These are phyloP conservation scores for Gymnodraco acuticeps DNA, from an alignment of 2,797 vertebrate species.

Conservation along the genomic window DNA sequence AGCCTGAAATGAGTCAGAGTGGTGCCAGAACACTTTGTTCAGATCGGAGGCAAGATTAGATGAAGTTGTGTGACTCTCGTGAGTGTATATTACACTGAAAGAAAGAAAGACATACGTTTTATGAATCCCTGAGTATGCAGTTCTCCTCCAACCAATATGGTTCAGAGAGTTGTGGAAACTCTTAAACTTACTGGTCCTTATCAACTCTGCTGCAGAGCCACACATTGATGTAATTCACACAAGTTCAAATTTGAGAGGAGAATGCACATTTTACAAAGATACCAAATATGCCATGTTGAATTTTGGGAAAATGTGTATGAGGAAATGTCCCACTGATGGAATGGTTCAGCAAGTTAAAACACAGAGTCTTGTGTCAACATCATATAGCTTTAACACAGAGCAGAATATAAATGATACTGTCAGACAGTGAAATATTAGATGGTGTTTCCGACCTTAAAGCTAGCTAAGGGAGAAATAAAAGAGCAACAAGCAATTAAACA, in stretches of 20 bases:
- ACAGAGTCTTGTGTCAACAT: slow-evolving; percentile 4
- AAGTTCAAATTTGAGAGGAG: not conserved
- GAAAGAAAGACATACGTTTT: too few relatives aligned
- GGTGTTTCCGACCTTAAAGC: slow-evolving; percentile 1
- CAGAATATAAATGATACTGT: not conserved
- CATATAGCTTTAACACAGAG: slow-evolving; percentile 23
- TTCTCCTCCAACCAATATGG: not conserved
- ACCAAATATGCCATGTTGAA: not conserved
- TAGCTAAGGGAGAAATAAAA: not conserved
- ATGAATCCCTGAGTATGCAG: not conserved
- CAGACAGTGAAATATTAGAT: not conserved
- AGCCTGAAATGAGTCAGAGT: not conserved
- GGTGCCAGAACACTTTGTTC: slow-evolving; percentile 9
- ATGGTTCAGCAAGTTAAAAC: not conserved
- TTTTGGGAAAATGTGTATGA: not conserved
- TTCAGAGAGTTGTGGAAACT: not conserved
- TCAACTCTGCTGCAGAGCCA: not conserved
- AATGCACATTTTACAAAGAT: not conserved
- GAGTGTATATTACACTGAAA: not conserved
- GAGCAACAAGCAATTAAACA: slow-evolving; percentile 1
- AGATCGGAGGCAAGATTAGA: not conserved
- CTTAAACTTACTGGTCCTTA: not conserved
- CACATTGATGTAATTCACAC: not conserved
- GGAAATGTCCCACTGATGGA: not conserved
- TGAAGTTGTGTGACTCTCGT: not conserved